Conservation (phyloP, 2,797 vertebrate species). For the Podarcis lilfordi region DNA sequence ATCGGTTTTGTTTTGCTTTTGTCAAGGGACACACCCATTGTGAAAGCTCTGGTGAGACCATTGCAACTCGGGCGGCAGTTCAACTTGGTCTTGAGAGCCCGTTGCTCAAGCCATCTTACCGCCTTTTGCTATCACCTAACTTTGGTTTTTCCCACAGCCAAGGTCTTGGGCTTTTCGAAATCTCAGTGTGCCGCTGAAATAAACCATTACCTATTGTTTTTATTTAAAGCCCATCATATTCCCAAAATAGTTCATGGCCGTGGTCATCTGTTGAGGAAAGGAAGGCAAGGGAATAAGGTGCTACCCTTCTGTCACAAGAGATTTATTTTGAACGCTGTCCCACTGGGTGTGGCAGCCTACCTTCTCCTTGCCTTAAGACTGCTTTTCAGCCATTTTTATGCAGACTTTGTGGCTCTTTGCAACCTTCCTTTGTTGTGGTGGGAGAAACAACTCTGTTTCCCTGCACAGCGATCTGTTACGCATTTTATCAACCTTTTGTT, state of each 20-base stretch:
- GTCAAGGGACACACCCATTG: conserved; percentile 79
- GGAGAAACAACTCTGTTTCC: conserved; percentile 40
- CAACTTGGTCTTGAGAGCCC: conserved; percentile 6
- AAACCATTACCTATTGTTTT: no score
- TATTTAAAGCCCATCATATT: background rate
- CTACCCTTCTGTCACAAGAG: conserved; percentile 43
- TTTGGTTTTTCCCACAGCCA: conserved; percentile 34
- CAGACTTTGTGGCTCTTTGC: conserved; percentile 69
- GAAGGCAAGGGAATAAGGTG: conserved; percentile 44
- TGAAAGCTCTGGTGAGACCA: conserved; percentile 67
- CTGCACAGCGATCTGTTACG: conserved; percentile 16
- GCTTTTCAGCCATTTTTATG: conserved; percentile 85
- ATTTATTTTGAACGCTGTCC: conserved; percentile 63
- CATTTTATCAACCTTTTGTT: conserved; percentile 39
- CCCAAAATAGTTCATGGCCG: background rate
- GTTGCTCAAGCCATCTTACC: background rate
- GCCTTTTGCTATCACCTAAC: conserved; percentile 24
- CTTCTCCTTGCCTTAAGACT: conserved; percentile 65
- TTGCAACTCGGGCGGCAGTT: conserved; percentile 23
- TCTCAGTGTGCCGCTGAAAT: background rate
- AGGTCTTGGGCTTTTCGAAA: background rate
- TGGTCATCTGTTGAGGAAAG: conserved; percentile 20
- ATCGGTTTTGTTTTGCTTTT: conserved; percentile 46
- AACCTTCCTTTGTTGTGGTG: conserved; percentile 72
- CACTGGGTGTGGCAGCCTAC: conserved; percentile 80